phyloP scores from a whole-genome alignment of 2,888 invertebrate genomes.

The Gandaritis pyraliata region DNA sequence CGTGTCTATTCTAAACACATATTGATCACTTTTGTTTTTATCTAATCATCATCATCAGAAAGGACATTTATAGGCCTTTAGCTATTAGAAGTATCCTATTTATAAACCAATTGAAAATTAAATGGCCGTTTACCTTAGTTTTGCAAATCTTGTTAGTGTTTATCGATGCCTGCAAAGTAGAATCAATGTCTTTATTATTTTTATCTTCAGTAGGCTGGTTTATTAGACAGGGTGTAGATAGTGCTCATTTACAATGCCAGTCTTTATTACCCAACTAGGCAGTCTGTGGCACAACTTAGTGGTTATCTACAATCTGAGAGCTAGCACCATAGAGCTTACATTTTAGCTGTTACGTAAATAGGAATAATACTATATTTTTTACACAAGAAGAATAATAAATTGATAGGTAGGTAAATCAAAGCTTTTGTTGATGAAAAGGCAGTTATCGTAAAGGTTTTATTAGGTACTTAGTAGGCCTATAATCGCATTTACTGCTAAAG shows the following conservation, averaged over 20 bases:
- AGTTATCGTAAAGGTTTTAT: too few species aligned
- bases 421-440: too few species aligned
- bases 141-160: not conserved
- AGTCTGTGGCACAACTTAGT: not conserved
- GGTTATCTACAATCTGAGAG: not conserved
- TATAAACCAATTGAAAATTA: too few species aligned
- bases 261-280: not conserved
- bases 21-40: too few species aligned
- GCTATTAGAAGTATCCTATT: too few species aligned
- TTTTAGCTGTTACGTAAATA: not conserved
- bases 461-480: too few species aligned
- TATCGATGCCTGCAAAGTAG: not conserved
- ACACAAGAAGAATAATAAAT: not conserved
- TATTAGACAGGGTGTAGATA: constrained; percentile 1
- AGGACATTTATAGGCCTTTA: too few species aligned
- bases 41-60: too few species aligned
- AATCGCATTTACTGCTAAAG: too few species aligned
- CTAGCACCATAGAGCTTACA: not conserved
- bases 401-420: too few species aligned
- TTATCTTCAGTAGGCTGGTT: not conserved
- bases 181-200: constrained; percentile 2
- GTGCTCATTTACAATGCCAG: constrained; percentile 4
- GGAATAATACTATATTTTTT: not conserved
- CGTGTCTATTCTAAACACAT: too few species aligned
- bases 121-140: not conserved